Conservation (phyloP, 2,113 vertebrate genomes). For the Hystrix brachyura region DNA sequence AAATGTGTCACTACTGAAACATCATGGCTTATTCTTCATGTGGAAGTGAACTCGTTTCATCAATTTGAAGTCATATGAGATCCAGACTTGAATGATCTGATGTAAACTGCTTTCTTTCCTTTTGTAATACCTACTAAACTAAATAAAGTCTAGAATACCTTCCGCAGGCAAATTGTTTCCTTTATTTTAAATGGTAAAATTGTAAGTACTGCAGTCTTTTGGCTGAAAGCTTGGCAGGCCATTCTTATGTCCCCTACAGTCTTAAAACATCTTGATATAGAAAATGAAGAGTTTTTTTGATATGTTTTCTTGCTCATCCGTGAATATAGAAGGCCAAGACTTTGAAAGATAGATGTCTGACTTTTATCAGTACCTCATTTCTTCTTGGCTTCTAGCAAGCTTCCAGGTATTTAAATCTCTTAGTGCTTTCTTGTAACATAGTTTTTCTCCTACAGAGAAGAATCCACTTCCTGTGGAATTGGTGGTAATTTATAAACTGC, state of each 20-base stretch:
- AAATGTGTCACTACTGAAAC: neutral
- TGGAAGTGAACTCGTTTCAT: neutral
- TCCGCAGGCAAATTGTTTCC: neutral
- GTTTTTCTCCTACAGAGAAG: neutral
- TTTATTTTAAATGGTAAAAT: slow-evolving; percentile 51
- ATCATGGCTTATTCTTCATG: neutral
- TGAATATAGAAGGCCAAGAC: neutral
- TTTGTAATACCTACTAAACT: neutral
- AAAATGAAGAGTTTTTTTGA: slow-evolving; percentile 54
- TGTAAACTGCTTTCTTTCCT: neutral
- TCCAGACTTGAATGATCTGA: neutral
- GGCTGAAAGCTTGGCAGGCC: neutral
- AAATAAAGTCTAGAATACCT: neutral
- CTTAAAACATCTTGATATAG: slow-evolving; percentile 37
- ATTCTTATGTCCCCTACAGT: slow-evolving; percentile 11
- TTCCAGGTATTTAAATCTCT: slow-evolving; percentile 68
- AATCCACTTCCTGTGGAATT: slow-evolving; percentile 37
- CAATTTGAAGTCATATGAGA: neutral
- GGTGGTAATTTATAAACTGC: slow-evolving; percentile 56
- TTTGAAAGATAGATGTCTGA: slow-evolving; percentile 45
- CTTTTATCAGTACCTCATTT: slow-evolving; percentile 60
- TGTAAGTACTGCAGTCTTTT: neutral
- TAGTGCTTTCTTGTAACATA: neutral
- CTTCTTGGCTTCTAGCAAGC: slow-evolving; percentile 66
- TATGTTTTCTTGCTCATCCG: slow-evolving; percentile 36